Percentiles rank a stretch among this genome's conserved stretches.
Conservation (phyloP, 2,113 vertebrate species). For the Pangasianodon hypophthalmus region DNA sequence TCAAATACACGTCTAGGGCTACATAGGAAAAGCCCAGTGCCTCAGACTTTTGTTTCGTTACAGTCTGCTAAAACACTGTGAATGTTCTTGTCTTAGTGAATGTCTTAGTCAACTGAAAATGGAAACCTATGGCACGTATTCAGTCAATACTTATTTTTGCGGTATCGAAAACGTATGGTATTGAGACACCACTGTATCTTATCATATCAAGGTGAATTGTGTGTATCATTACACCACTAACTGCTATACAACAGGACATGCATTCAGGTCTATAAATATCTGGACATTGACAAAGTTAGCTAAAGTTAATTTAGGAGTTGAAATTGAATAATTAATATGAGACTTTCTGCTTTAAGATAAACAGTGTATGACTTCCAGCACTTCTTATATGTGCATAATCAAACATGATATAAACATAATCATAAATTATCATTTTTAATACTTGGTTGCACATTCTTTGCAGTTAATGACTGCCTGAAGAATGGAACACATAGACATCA, state of each 20-base stretch:
- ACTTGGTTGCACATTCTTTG: neutral
- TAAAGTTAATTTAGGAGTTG: neutral
- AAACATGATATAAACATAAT: neutral
- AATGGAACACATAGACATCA: neutral
- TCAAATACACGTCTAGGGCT: neutral
- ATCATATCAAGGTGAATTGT: neutral
- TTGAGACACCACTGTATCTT: neutral
- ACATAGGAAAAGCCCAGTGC: too few relatives aligned
- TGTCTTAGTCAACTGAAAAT: neutral
- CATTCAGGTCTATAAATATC: neutral
- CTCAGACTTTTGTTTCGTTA: neutral
- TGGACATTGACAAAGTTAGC: neutral
- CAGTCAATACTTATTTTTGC: neutral
- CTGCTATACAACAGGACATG: neutral
- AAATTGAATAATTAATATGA: neutral
- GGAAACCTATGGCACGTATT: neutral
- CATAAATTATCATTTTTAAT: neutral
- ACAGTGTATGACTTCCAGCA: neutral
- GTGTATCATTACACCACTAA: neutral
- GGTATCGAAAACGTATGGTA: neutral
- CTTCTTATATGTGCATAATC: neutral
- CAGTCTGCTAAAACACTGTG: neutral
- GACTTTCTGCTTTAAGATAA: neutral
- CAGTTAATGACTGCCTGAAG: neutral
- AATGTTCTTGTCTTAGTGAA: neutral